Conservation (phyloP, 37 sponge, comb jelly and placozoan species). For the Bolinopsis microptera region DNA sequence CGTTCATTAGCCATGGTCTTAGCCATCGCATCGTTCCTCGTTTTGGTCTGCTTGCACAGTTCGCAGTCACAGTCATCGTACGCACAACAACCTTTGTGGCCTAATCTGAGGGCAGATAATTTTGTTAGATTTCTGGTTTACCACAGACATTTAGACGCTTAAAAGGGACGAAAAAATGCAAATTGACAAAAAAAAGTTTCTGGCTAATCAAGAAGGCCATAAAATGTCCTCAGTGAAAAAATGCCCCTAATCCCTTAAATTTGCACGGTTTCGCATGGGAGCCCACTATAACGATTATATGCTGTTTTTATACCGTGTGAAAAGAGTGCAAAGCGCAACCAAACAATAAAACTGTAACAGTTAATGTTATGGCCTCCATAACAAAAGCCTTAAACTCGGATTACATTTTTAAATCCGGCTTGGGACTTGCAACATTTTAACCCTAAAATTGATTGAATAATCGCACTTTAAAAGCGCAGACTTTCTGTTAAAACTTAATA, state of each 20-base stretch:
- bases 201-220: too few relatives aligned
- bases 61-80: conserved; percentile 59
- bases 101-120: conserved; percentile 9
- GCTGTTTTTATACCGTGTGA: neutral
- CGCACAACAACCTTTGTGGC: conserved; percentile 53
- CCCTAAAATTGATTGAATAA: conserved; percentile 44
- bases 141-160: too few relatives aligned
- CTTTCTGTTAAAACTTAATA: conserved; percentile 27
- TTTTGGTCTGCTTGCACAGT: conserved; percentile 64
- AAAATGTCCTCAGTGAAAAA: too few relatives aligned
- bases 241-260: neutral
- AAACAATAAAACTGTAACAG: neutral
- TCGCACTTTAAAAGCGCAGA: conserved; percentile 24
- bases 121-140: too few relatives aligned
- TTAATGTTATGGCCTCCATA: neutral
- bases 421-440: conserved; percentile 56
- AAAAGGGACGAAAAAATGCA: too few relatives aligned
- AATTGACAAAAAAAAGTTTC: too few relatives aligned
- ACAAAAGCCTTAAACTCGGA: neutral
- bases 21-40: conserved; percentile 61
- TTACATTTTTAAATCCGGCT: conserved; percentile 22
- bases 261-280: neutral
- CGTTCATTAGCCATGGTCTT: conserved; percentile 65
- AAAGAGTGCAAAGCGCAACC: neutral
- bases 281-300: neutral